A percentile compares a stretch with the other conserved stretches of the same genome.
Evolutionary conservation across 2,113 vertebrate genomes (phyloP).

Genomic region (Silurus meridionalis): DNA sequence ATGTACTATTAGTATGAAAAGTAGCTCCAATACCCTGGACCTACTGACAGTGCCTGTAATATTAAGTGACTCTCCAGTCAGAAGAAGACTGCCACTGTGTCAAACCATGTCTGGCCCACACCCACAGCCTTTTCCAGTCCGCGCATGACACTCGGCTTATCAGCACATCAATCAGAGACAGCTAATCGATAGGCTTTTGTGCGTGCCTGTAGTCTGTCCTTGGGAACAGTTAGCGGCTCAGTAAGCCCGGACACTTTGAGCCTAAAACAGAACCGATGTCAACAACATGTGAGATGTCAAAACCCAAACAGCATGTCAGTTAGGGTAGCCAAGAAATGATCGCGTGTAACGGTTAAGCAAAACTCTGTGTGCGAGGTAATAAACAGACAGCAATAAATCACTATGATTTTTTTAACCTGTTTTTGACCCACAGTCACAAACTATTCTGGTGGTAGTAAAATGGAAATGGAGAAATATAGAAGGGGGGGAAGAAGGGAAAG

Average conservation of each 20-base stretch:
- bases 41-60: neutral
- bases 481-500: neutral
- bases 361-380: neutral
- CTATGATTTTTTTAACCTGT: neutral
- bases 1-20: neutral
- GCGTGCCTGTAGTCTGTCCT: conserved; percentile 25
- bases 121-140: conserved; percentile 24
- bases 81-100: conserved; percentile 23
- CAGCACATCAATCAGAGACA: conserved; percentile 47
- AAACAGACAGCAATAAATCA: conserved; percentile 1
- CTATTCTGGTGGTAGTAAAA: neutral
- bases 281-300: neutral
- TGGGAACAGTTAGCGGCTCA: conserved; percentile 37
- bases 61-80: conserved; percentile 26
- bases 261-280: neutral
- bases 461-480: neutral
- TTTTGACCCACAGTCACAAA: conserved; percentile 12
- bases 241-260: conserved; percentile 13
- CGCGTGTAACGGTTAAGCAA: neutral
- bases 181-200: conserved; percentile 45
- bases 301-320: neutral
- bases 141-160: conserved; percentile 40
- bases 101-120: conserved; percentile 9
- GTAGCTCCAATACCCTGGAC: neutral
- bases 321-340: neutral